A percentile compares a stretch with the other conserved stretches of the same genome.
Conservation (phyloP, 1,140 invertebrate species). For the Drosophila ananassae region DNA sequence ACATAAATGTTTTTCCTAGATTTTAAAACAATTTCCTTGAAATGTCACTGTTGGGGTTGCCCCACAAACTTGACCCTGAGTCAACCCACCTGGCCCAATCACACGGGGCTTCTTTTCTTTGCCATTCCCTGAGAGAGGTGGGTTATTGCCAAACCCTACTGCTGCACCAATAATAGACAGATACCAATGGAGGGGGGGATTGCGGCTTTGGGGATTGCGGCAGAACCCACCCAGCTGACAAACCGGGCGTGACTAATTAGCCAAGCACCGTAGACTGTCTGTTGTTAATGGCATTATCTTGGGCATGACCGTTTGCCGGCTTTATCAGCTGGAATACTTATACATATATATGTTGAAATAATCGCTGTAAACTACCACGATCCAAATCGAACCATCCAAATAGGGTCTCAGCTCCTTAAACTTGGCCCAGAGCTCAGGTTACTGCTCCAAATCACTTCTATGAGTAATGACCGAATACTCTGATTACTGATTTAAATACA, state of each 20-base stretch:
- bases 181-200: background rate
- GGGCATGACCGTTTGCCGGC: constrained; percentile 34
- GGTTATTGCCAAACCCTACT: constrained; percentile 20
- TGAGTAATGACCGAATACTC: constrained; percentile 38
- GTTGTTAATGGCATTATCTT: constrained; percentile 64
- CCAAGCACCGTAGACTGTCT: constrained; percentile 18
- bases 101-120: constrained; percentile 6
- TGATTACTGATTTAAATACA: constrained; percentile 36
- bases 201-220: background rate
- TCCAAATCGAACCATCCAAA: constrained; percentile 18
- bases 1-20: background rate
- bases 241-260: constrained; percentile 46
- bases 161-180: constrained; percentile 10
- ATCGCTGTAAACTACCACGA: constrained; percentile 23
- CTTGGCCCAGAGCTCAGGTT: constrained; percentile 12
- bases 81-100: constrained; percentile 24
- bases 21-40: too few relatives aligned
- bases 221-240: constrained; percentile 24
- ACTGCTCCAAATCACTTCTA: background rate
- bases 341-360: constrained; percentile 1
- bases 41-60: constrained; percentile 18
- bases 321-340: constrained; percentile 46
- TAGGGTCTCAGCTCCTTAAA: constrained; percentile 26
- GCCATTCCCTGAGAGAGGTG: constrained; percentile 2
- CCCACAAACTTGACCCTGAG: constrained; percentile 28